A percentile compares a stretch with the other conserved stretches of the same genome.
phyloP scores from a whole-genome alignment of 2,888 invertebrate genomes.

The Branchellion lobata region DNA sequence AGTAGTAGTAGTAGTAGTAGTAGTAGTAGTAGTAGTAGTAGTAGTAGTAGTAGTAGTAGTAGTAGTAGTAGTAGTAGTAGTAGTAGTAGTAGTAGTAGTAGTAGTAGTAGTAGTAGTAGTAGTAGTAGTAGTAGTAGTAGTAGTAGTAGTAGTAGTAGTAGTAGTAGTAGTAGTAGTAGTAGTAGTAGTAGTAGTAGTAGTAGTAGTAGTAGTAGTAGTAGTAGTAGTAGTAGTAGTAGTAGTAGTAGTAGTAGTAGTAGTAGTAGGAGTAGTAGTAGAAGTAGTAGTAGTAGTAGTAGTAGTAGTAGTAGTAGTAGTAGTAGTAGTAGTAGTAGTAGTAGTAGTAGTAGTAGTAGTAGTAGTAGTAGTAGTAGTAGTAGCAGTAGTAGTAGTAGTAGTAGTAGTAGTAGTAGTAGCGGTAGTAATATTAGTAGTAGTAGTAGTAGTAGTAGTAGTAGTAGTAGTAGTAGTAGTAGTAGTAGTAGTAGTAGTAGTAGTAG shows the following conservation, averaged over 20 bases:
- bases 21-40: slow-evolving; percentile 46
- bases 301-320: slow-evolving; percentile 22
- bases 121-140: slow-evolving; percentile 33
- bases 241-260: slow-evolving; percentile 22
- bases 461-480: no score
- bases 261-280: slow-evolving; percentile 8
- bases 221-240: slow-evolving; percentile 13
- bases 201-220: slow-evolving; percentile 21
- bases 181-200: slow-evolving; percentile 14
- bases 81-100: slow-evolving; percentile 39
- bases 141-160: slow-evolving; percentile 16
- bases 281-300: slow-evolving; percentile 22
- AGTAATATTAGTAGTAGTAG: no score
- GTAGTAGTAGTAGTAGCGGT: no score
- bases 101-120: slow-evolving; percentile 38
- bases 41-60: slow-evolving; percentile 46
- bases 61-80: slow-evolving; percentile 46
- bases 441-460: no score
- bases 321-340: slow-evolving; percentile 16
- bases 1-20: slow-evolving; percentile 46
- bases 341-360: slow-evolving; percentile 17
- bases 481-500: no score
- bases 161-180: slow-evolving; percentile 19
- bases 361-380: slow-evolving; percentile 13
- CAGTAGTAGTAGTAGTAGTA: no score